Percentiles rank a stretch among this genome's conserved stretches.
phyloP scores from a whole-genome alignment of 1,140 invertebrate genomes.

The Hycleus phaleratus region DNA sequence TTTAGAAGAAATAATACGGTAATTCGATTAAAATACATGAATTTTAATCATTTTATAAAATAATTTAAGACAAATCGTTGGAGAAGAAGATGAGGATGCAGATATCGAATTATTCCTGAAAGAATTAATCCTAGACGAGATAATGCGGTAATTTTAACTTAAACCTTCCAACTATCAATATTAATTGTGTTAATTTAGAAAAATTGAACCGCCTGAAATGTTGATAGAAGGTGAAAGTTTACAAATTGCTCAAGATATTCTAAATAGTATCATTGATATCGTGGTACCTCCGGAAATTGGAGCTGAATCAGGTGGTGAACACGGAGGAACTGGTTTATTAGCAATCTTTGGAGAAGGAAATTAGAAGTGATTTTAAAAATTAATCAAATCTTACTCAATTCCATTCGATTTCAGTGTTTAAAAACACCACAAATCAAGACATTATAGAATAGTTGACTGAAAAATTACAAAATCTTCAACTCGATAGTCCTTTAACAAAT shows the following conservation, averaged over 20 bases:
- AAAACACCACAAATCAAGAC: too few species aligned
- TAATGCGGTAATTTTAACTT: not conserved
- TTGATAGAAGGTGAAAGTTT: too few species aligned
- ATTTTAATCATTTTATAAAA: too few species aligned
- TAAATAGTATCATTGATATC: too few species aligned
- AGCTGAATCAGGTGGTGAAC: too few species aligned
- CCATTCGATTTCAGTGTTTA: not conserved
- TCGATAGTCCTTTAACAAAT: conserved; percentile 30
- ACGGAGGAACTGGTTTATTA: too few species aligned
- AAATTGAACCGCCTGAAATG: too few species aligned
- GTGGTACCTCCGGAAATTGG: too few species aligned
- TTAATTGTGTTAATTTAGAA: not conserved
- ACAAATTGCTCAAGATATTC: too few species aligned
- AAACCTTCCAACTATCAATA: not conserved
- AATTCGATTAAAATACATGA: too few species aligned
- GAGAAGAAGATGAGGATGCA: not conserved
- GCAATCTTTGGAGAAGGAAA: not conserved
- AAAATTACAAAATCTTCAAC: not conserved
- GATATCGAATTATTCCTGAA: not conserved
- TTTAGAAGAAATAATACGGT: too few species aligned
- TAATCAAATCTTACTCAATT: not conserved
- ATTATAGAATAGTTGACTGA: not conserved
- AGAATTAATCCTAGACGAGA: not conserved
- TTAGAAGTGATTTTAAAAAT: not conserved
- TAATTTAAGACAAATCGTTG: not conserved